Evolutionary conservation across 2,797 vertebrate species (phyloP).

Genomic region (Oreonectes daqikongensis): DNA sequence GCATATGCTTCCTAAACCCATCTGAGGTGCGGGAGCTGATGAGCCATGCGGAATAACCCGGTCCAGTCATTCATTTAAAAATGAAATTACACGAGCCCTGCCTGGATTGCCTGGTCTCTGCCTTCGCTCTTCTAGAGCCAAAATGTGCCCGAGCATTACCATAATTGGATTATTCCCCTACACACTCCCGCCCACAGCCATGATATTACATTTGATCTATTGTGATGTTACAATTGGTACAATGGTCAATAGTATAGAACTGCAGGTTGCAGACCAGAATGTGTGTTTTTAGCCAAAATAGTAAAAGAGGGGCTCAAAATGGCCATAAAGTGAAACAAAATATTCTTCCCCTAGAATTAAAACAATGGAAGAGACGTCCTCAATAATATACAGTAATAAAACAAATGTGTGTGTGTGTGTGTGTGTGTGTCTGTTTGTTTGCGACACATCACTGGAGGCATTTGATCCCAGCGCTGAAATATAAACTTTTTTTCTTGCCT

Average conservation of each 20-base stretch:
- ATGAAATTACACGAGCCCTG: slow-evolving; percentile 55
- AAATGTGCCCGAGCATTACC: slow-evolving; percentile 40
- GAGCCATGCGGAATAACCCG: slow-evolving; percentile 52
- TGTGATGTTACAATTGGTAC: slow-evolving; percentile 47
- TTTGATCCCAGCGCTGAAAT: slow-evolving; percentile 68
- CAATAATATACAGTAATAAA: not conserved
- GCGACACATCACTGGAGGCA: slow-evolving; percentile 68
- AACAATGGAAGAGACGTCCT: not conserved
- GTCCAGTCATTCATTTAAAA: slow-evolving; percentile 56
- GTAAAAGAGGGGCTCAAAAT: not conserved
- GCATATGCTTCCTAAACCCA: slow-evolving; percentile 54
- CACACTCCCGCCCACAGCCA: slow-evolving; percentile 25
- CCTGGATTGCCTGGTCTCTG: not conserved
- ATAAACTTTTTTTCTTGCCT: slow-evolving; percentile 59
- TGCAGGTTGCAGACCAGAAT: not conserved
- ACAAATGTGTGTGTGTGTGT: slow-evolving; percentile 34
- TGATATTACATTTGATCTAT: slow-evolving; percentile 48
- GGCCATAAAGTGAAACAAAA: not conserved
- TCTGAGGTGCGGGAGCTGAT: slow-evolving; percentile 54
- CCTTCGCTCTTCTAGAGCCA: slow-evolving; percentile 19
- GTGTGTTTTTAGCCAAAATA: not conserved
- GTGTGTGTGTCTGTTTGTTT: slow-evolving; percentile 49
- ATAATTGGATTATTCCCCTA: slow-evolving; percentile 47
- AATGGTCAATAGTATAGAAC: slow-evolving; percentile 21
- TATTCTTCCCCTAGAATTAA: not conserved